Evolutionary conservation across 2,888 invertebrate species (phyloP).

Genomic region (Aphrophora alni): DNA sequence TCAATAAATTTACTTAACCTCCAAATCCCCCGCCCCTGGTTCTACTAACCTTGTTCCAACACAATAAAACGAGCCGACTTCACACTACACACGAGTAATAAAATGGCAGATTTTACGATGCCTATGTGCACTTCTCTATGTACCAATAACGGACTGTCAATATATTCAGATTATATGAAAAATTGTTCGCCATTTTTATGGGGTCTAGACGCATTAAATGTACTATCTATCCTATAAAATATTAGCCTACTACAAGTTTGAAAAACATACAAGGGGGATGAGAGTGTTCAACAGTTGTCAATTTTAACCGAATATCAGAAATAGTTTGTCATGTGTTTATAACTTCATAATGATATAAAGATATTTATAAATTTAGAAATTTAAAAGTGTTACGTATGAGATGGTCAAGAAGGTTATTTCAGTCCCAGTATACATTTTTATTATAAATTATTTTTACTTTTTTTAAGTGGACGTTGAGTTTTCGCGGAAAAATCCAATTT

Average conservation of each 20-base stretch:
- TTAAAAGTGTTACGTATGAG: too few species aligned
- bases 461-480: too few species aligned
- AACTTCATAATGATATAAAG: too few species aligned
- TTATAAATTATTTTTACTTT: too few species aligned
- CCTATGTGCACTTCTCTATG: not conserved
- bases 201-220: not conserved
- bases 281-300: too few species aligned
- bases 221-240: not conserved
- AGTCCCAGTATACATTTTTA: too few species aligned
- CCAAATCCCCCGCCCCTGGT: not conserved
- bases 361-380: too few species aligned
- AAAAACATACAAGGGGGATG: not conserved
- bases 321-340: too few species aligned
- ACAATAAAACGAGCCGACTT: not conserved
- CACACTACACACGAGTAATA: not conserved
- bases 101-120: not conserved
- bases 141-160: slow-evolving; percentile 5
- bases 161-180: slow-evolving; percentile 2
- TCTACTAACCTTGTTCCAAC: not conserved
- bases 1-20: too few species aligned
- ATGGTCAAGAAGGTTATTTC: too few species aligned
- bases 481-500: too few species aligned
- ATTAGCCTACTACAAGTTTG: not conserved
- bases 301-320: too few species aligned
- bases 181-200: slow-evolving; percentile 6